Evolutionary conservation across 2,113 vertebrate species (phyloP).

Genomic region (Procapra przewalskii): DNA sequence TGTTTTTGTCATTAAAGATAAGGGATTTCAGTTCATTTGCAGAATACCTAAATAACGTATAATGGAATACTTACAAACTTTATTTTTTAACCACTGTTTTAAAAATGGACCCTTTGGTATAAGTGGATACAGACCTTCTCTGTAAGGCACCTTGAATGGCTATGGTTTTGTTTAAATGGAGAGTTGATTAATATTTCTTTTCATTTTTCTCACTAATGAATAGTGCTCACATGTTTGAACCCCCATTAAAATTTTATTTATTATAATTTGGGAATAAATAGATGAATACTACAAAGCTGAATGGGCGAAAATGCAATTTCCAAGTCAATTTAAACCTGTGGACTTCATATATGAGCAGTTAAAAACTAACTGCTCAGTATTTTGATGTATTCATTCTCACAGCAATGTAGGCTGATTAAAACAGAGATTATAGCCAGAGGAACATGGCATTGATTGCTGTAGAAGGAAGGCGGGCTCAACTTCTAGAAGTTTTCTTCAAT

Average conservation of each 20-base stretch:
- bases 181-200: constrained; percentile 30
- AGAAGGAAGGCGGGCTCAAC: neutral
- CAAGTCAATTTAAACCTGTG: constrained; percentile 24
- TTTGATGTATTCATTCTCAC: constrained; percentile 47
- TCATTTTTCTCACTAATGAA: constrained; percentile 9
- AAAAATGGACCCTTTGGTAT: neutral
- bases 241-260: constrained; percentile 27
- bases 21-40: neutral
- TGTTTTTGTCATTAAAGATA: constrained; percentile 3
- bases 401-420: constrained; percentile 37
- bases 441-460: constrained; percentile 10
- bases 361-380: constrained; percentile 6
- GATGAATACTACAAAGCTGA: neutral
- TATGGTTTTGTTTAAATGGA: constrained; percentile 13
- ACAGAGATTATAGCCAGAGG: constrained; percentile 25
- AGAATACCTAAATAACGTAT: neutral
- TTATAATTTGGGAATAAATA: constrained; percentile 42
- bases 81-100: neutral
- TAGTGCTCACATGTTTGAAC: neutral
- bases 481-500: neutral
- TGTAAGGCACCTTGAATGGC: neutral
- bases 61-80: neutral
- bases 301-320: constrained; percentile 12
- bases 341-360: neutral
- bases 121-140: neutral